A percentile compares a stretch with the other conserved stretches of the same genome.
Conservation (phyloP, 2,113 vertebrate species). For the Megaleporinus macrocephalus region DNA sequence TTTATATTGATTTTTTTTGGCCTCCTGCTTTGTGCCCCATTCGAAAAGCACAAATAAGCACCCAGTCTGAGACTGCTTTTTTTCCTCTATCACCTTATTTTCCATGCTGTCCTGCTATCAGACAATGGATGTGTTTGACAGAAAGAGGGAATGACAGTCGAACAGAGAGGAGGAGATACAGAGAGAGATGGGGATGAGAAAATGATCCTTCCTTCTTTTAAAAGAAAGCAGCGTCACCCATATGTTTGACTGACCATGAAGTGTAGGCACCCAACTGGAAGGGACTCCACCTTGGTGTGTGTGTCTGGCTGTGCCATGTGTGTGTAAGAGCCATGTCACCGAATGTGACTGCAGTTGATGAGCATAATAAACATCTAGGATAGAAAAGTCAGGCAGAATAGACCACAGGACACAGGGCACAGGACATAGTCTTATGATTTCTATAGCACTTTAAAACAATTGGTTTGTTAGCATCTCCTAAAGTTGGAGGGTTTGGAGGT, state of each 20-base stretch:
- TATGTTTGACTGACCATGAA: constrained; percentile 73
- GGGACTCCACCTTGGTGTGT: constrained; percentile 15
- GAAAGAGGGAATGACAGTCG: constrained; percentile 73
- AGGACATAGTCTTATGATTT: not conserved
- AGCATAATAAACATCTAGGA: not conserved
- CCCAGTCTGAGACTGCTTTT: constrained; percentile 50
- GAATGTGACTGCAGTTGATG: not conserved
- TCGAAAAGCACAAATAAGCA: constrained; percentile 59
- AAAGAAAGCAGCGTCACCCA: constrained; percentile 75
- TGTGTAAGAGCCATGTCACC: not conserved
- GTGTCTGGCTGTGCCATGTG: not conserved
- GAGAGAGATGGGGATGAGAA: constrained; percentile 38
- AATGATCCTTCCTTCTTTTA: constrained; percentile 68
- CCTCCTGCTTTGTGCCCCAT: constrained; percentile 64
- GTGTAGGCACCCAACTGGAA: constrained; percentile 71
- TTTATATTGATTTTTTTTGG: constrained; percentile 78
- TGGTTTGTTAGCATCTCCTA: not conserved
- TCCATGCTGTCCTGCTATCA: constrained; percentile 62
- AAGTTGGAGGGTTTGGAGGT: not conserved
- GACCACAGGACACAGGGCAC: not conserved
- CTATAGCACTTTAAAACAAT: not conserved
- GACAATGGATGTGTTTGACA: constrained; percentile 75
- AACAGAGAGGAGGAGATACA: constrained; percentile 1
- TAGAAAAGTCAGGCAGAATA: not conserved
- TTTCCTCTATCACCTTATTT: constrained; percentile 59